phyloP scores from a whole-genome alignment of 1,140 invertebrate species.

The Meloidogyne floridensis region DNA sequence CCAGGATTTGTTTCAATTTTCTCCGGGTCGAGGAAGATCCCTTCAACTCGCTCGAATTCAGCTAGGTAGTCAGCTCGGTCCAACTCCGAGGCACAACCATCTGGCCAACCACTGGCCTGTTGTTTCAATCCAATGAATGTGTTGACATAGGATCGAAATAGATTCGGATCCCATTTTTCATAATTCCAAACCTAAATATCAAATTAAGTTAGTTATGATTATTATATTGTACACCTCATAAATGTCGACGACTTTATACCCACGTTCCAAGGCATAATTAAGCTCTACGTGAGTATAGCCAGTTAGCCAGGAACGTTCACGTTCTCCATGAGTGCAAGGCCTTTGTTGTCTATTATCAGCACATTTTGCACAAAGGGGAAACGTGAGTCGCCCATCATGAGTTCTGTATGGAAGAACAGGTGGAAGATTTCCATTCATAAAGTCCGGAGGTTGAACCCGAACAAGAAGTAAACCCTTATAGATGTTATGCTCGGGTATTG shows the following conservation, averaged over 20 bases:
- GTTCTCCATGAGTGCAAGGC: neutral
- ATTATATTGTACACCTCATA: neutral
- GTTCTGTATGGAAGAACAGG: neutral
- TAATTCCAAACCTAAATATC: conserved; percentile 7
- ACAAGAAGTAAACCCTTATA: conserved; percentile 26
- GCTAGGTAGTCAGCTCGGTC: neutral
- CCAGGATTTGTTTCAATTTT: conserved; percentile 13
- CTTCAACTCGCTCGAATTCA: neutral
- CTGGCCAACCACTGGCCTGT: neutral
- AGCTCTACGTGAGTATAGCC: too few species aligned
- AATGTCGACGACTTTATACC: neutral
- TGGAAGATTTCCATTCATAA: too few species aligned
- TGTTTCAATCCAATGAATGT: neutral
- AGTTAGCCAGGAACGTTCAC: too few species aligned
- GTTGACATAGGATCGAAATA: too few species aligned
- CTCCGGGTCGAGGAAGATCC: neutral
- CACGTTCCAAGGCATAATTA: neutral
- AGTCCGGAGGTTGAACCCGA: conserved; percentile 17
- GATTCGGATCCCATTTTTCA: neutral
- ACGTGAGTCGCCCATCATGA: neutral
- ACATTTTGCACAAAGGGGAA: conserved; percentile 1
- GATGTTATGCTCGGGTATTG: neutral
- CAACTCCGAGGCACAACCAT: neutral
- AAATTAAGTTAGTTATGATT: neutral
- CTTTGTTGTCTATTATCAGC: neutral